Base-by-base conservation (phyloP, 2,797 vertebrate genomes). In the Meriones psammophilus region DNA sequence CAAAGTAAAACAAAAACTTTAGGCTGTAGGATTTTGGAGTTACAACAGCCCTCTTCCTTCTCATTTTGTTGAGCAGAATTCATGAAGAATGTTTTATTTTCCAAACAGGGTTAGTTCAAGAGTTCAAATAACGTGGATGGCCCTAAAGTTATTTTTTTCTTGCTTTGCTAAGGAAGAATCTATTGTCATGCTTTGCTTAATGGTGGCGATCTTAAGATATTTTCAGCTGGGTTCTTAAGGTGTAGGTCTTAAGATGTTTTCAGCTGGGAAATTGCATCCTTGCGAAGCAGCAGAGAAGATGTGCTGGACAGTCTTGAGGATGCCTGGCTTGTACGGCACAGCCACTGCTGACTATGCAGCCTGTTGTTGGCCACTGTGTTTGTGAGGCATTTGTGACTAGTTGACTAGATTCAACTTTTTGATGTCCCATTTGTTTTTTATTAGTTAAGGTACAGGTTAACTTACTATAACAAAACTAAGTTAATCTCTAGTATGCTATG, bases 101-200 rank as follows among this genome's bases (percentile, higher is more conserved):
- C 79, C 78, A 88, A 28, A 69, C 5, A 86, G 30, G 14, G 68
- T 76, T 36, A 91, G 54, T 68, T 95, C 15, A 89, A 80, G 13
- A 20, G 87, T 56, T 60, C 28, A 33, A 92, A 88, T 80, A 90
- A 81, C 62, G 30, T 85, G 30, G 62, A 64, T 64, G 74, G 64
- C 24, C 8, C 39, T 81, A 62, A 80, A 26, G 12, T 71, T 36
- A 60, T 92, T 93, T 83, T 50, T 30, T 86, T 6, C 94, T 90
- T 92, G 22, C 4, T 83, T 92, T 91, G 69, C 28, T 68, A 85
- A 77, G 90, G 76, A 80, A 81, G 87, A 6, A 56, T 80, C 17
- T 33, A 5, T 20, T n/a, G 39, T 56, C 30, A 69, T 26, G 18
- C 13, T 42, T 69, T 20, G 14, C 36, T 36, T 54, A 3, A 28